These are phyloP conservation scores for Helicolenus hilgendorfi DNA, from an alignment of 2,797 vertebrate genomes.

Conservation along the genomic window DNA sequence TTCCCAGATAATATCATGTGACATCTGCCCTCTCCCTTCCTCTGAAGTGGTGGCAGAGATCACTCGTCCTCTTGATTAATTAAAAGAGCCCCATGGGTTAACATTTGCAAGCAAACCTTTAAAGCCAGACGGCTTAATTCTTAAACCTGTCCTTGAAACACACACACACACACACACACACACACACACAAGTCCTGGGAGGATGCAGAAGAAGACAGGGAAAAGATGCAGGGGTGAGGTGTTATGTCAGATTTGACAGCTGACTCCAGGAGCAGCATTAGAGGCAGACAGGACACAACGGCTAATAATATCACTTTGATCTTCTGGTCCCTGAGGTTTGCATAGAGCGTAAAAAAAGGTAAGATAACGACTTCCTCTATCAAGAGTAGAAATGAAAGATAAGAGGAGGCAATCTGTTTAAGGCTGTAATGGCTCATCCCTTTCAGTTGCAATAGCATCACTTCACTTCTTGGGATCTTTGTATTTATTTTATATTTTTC, in stretches of 20 bases:
- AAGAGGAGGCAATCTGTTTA: neutral
- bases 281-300: conserved; percentile 26
- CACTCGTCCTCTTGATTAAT: conserved; percentile 81
- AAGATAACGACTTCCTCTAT: conserved; percentile 26
- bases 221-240: conserved; percentile 40
- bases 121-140: conserved; percentile 7
- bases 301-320: conserved; percentile 53
- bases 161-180: neutral
- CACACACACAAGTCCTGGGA: conserved; percentile 18
- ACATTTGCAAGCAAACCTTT: conserved; percentile 63
- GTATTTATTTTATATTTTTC: neutral
- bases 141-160: conserved; percentile 48
- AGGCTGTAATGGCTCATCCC: neutral
- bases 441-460: neutral
- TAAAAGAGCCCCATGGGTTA: conserved; percentile 79
- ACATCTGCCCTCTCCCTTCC: conserved; percentile 71
- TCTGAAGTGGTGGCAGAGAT: conserved; percentile 76
- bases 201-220: conserved; percentile 26
- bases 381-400: conserved; percentile 20
- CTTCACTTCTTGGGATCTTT: neutral
- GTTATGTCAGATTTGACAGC: conserved; percentile 61
- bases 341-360: conserved; percentile 10
- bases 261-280: conserved; percentile 14
- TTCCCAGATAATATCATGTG: conserved; percentile 80
- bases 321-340: conserved; percentile 30